These are phyloP conservation scores for Nemotelus pantherinus DNA, from an alignment of 2,888 invertebrate species.

Conservation along the genomic window DNA sequence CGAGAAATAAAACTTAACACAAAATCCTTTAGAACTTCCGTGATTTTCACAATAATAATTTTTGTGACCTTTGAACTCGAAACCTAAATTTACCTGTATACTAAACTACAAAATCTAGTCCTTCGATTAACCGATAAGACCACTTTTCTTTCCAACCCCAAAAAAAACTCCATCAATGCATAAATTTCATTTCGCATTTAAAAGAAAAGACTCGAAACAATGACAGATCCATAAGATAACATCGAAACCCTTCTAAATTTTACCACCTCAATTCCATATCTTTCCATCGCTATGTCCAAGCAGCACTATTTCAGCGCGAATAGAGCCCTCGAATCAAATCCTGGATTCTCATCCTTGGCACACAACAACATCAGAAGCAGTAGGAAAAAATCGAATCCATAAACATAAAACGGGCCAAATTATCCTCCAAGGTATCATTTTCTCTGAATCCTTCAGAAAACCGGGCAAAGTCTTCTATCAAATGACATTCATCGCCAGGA, in stretches of 20 bases:
- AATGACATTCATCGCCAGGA: slow-evolving; percentile 44
- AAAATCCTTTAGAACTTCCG: no score
- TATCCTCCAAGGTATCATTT: slow-evolving; percentile 51
- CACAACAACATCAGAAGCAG: neutral
- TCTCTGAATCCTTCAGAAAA: slow-evolving; percentile 43
- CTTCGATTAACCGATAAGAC: no score
- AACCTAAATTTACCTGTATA: no score
- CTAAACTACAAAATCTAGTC: no score
- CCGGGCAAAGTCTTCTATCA: slow-evolving; percentile 49
- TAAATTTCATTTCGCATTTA: slow-evolving; percentile 5
- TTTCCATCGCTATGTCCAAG: slow-evolving; percentile 19
- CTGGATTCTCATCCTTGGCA: neutral
- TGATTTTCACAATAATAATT: no score
- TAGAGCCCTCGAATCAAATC: neutral
- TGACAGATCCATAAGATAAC: slow-evolving; percentile 36
- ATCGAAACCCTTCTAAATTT: slow-evolving; percentile 40
- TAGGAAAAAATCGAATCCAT: slow-evolving; percentile 49
- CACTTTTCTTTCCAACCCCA: no score
- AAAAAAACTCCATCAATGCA: neutral
- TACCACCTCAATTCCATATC: slow-evolving; percentile 10
- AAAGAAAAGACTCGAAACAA: slow-evolving; percentile 22
- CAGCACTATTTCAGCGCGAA: slow-evolving; percentile 24
- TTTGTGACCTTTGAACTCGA: no score
- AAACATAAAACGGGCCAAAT: slow-evolving; percentile 49
- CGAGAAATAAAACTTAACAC: no score